Conservation (phyloP, 2,113 vertebrate species). For the Phalacrocorax pelagicus region DNA sequence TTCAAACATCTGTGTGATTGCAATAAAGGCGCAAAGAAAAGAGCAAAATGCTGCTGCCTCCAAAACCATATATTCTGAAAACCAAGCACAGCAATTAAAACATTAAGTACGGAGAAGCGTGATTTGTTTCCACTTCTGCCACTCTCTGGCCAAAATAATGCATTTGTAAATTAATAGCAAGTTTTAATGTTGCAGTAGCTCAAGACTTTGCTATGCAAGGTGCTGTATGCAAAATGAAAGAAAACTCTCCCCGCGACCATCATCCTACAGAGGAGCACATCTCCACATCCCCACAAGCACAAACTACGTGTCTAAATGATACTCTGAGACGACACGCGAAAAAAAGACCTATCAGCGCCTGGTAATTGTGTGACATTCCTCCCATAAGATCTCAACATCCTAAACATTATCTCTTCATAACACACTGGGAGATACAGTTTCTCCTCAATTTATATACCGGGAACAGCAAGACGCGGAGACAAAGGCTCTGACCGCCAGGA, state of each 20-base stretch:
- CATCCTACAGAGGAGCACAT: not conserved
- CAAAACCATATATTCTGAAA: not conserved
- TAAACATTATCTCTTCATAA: not conserved
- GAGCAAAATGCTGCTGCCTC: not conserved
- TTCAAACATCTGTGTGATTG: not conserved
- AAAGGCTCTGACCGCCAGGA: not conserved
- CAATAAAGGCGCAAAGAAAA: not conserved
- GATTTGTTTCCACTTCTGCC: not conserved
- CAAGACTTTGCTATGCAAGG: not conserved
- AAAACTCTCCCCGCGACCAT: not conserved
- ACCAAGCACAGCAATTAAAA: not conserved
- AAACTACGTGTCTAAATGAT: not conserved
- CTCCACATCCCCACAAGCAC: not conserved
- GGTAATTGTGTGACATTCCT: not conserved
- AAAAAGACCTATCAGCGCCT: not conserved
- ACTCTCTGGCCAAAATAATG: not conserved
- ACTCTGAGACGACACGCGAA: not conserved
- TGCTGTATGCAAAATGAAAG: not conserved
- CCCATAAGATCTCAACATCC: not conserved
- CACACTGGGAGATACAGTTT: not conserved
- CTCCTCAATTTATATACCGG: not conserved
- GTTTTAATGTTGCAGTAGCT: not conserved
- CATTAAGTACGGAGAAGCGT: not conserved
- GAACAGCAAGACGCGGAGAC: not conserved
- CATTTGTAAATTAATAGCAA: not conserved